Evolutionary conservation across 2,888 invertebrate genomes (phyloP).

Genomic region (Xestia sexstrigata): DNA sequence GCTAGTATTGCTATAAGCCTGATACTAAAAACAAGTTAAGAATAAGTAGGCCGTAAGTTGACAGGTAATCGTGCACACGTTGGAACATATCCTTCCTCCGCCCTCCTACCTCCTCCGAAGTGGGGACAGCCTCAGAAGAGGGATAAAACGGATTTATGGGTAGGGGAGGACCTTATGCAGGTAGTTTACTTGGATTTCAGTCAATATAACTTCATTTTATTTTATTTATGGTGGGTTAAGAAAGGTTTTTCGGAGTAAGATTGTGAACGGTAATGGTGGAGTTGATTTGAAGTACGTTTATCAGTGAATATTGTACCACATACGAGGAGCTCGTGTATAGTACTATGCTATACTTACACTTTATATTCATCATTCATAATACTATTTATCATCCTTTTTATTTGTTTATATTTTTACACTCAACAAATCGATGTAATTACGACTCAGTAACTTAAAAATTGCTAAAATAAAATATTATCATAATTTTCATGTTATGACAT

Average conservation of each 20-base stretch:
- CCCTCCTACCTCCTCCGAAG: slow-evolving; percentile 12
- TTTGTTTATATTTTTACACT: too few relatives aligned
- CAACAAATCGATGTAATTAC: too few relatives aligned
- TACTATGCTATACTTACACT: too few relatives aligned
- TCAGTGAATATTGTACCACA: background rate
- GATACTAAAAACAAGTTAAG: slow-evolving; percentile 27
- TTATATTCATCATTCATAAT: too few relatives aligned
- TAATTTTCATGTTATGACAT: too few relatives aligned
- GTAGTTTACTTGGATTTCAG: slow-evolving; percentile 40
- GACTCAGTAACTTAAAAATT: too few relatives aligned
- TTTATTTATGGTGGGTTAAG: slow-evolving; percentile 31
- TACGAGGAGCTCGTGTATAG: background rate
- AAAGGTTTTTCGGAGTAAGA: slow-evolving; percentile 10
- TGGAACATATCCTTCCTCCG: slow-evolving; percentile 45
- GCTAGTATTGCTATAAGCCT: background rate
- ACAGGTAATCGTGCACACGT: slow-evolving; percentile 36
- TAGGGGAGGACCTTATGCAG: background rate
- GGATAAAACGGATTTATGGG: slow-evolving; percentile 48
- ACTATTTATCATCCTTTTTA: too few relatives aligned
- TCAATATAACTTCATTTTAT: slow-evolving; percentile 43
- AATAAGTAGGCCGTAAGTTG: slow-evolving; percentile 52
- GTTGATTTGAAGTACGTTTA: slow-evolving; percentile 16
- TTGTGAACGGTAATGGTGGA: background rate
- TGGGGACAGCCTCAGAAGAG: background rate
- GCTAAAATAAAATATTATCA: too few relatives aligned